A percentile compares a stretch with the other conserved stretches of the same genome.
Conservation (phyloP, 2,113 vertebrate species). For the Rhinogobius similis region DNA sequence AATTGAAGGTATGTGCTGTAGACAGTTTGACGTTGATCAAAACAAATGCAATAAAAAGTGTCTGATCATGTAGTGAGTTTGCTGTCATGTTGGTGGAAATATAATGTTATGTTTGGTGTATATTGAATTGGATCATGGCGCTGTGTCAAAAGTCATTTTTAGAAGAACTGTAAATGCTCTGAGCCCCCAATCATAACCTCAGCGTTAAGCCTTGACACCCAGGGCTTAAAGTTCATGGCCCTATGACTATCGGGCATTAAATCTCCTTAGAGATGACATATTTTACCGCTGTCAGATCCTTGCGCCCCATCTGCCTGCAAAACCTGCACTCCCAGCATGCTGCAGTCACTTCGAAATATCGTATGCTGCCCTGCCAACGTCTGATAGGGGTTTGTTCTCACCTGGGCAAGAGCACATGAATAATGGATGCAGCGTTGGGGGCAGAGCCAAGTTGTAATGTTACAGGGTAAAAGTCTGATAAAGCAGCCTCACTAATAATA, state of each 20-base stretch:
- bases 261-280: slow-evolving; percentile 18
- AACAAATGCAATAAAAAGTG: background rate
- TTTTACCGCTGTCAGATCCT: slow-evolving; percentile 22
- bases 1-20: background rate
- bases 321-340: slow-evolving; percentile 23
- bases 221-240: slow-evolving; percentile 15
- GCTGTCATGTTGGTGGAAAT: background rate
- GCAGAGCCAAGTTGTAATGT: slow-evolving; percentile 41
- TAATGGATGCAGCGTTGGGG: slow-evolving; percentile 61
- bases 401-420: slow-evolving; percentile 73
- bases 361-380: slow-evolving; percentile 56
- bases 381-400: slow-evolving; percentile 63
- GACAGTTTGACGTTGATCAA: background rate
- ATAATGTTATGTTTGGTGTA: background rate
- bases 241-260: background rate
- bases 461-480: slow-evolving; percentile 65
- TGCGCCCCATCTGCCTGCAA: slow-evolving; percentile 22
- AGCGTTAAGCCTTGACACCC: background rate
- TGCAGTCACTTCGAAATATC: slow-evolving; percentile 52
- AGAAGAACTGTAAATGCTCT: background rate
- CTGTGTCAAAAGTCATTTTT: background rate
- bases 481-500: slow-evolving; percentile 48
- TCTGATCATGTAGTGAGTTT: too few species aligned
- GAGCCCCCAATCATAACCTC: background rate
- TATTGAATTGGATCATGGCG: background rate